phyloP scores from a whole-genome alignment of 2,113 vertebrate species.

The Hypanus sabinus region DNA sequence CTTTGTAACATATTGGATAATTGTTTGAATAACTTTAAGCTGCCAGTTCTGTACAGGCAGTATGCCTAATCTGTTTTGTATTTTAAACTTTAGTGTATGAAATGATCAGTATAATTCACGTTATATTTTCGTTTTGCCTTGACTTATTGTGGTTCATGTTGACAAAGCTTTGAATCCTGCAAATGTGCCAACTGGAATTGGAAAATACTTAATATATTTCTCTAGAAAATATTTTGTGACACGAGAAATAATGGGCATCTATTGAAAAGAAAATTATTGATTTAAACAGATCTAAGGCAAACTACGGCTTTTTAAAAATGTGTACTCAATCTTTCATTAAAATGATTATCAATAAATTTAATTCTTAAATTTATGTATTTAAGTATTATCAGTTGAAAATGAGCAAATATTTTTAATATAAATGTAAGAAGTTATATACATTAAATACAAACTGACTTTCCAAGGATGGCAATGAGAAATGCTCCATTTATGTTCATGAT shows the following conservation, averaged over 20 bases:
- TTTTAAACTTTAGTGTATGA: no score
- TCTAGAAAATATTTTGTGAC: not conserved
- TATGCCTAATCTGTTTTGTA: not conserved
- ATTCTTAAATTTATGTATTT: not conserved
- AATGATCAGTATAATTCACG: no score
- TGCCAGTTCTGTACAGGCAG: not conserved
- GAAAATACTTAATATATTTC: not conserved
- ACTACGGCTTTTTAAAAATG: no score
- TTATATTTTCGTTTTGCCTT: not conserved
- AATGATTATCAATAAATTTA: not conserved
- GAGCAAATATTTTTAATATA: not conserved
- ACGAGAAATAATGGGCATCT: not conserved
- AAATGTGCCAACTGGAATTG: not conserved
- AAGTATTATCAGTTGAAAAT: not conserved
- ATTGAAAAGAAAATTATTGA: not conserved
- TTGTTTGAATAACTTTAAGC: not conserved
- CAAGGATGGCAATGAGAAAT: not conserved
- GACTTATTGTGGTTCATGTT: not conserved
- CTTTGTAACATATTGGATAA: not conserved
- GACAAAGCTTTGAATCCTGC: not conserved
- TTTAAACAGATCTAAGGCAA: not conserved
- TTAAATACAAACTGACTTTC: not conserved
- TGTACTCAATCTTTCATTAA: not conserved
- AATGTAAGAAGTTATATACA: not conserved
- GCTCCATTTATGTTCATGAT: slow-evolving; percentile 55